Evolutionary conservation across 1,140 invertebrate genomes (phyloP).

Genomic region (Monochamus saltuarius): DNA sequence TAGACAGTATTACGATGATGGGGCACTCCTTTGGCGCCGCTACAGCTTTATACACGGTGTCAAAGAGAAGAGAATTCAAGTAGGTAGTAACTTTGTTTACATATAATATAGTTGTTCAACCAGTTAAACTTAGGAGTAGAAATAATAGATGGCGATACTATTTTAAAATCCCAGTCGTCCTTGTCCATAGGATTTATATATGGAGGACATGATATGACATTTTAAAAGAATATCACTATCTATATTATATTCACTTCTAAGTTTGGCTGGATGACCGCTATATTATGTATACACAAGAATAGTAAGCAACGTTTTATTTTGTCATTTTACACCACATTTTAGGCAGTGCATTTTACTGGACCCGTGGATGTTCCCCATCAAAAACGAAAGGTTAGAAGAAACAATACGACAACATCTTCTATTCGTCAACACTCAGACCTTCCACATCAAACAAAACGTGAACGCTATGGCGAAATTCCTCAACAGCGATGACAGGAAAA

Average conservation of each 20-base stretch:
- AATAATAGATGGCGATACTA: too few species aligned
- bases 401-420: conserved; percentile 60
- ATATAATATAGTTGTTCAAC: too few species aligned
- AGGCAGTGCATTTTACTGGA: conserved; percentile 63
- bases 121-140: too few species aligned
- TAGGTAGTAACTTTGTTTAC: too few species aligned
- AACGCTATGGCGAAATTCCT: conserved; percentile 57
- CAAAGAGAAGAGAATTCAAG: conserved; percentile 59
- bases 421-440: conserved; percentile 67
- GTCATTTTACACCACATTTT: conserved; percentile 27
- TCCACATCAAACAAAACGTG: conserved; percentile 64
- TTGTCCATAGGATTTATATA: too few species aligned
- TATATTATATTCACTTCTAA: too few species aligned
- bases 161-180: too few species aligned
- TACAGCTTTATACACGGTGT: conserved; percentile 59
- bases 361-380: conserved; percentile 71
- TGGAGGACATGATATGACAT: too few species aligned
- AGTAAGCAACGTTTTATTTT: not conserved
- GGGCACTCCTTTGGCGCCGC: conserved; percentile 73
- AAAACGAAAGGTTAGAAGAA: conserved; percentile 54
- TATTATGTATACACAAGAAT: too few species aligned
- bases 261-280: too few species aligned
- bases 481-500: conserved; percentile 38
- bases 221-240: too few species aligned
- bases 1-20: conserved; percentile 56